Evolutionary conservation across 2,113 vertebrate genomes (phyloP).

Genomic region (Cyprichromis sp.): DNA sequence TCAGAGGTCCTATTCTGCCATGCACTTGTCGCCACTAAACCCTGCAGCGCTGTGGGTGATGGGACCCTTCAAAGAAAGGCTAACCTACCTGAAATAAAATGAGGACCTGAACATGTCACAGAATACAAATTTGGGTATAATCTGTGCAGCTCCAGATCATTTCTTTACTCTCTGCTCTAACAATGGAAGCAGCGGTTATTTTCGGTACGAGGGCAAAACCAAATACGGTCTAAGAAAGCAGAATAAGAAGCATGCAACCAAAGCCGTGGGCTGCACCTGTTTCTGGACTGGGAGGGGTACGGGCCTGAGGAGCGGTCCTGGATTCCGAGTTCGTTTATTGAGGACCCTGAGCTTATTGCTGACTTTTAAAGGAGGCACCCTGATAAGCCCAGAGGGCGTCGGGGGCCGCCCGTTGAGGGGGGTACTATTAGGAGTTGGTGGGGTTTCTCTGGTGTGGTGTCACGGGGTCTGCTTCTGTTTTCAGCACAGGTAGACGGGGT

Average conservation of each 20-base stretch:
- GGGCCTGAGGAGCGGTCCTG: neutral
- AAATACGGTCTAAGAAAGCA: neutral
- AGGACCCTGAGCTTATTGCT: neutral
- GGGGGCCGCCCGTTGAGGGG: rapidly evolving
- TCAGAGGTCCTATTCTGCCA: neutral
- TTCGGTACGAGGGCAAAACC: neutral
- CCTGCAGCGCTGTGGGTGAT: neutral
- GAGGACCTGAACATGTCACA: neutral
- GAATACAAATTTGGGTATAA: conserved; percentile 7
- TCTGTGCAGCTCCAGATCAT: neutral
- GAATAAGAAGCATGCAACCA: neutral
- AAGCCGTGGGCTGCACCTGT: neutral
- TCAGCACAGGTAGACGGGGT: neutral
- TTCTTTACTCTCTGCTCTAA: neutral
- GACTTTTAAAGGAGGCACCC: neutral
- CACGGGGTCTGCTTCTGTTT: neutral
- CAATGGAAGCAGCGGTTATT: neutral
- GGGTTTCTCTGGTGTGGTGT: neutral
- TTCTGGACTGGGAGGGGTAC: neutral
- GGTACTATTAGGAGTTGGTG: too few relatives aligned
- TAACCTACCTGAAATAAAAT: neutral
- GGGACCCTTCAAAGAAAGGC: neutral
- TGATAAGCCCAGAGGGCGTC: neutral
- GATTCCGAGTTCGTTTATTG: rapidly evolving
- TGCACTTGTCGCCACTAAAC: neutral